Base-by-base conservation (phyloP, 2,888 invertebrate genomes). In the Nineta flava region DNA sequence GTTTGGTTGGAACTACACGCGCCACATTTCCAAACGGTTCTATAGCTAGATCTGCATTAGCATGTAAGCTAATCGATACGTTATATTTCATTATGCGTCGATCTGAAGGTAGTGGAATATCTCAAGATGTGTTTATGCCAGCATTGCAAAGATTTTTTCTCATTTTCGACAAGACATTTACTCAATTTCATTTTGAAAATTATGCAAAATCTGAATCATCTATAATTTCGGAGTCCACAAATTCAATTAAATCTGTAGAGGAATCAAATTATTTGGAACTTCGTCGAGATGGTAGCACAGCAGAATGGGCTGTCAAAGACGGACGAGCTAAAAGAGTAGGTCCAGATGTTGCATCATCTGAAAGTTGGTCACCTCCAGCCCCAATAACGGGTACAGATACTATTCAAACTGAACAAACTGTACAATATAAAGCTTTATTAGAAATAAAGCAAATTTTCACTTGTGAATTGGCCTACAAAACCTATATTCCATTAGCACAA, bases 381-480 rank as follows among this genome's bases (percentile, higher is more conserved):
- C 21, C 44, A 2, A 3, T 26, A 26, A 26, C 44, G 3, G 16
- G 7, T 26, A 26, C 19, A 26, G 21, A 44, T 34, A 16, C 1
- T 17, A 47, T 32, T 35, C 12, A 47, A 17, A 26, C 34, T 12
- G 17, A 34, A 35, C 32, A 16, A 32, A 10, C 46, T 13, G 31
- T 17, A 13, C 34, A 47, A 13, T 9, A 17, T 47, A 34, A 47
- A 75, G 86, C 83, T 1, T 71, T 83, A 58, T 82, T 87, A 57
- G 93, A 95, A 66, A 68, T 95, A 26, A 73, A 77, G 40, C 71
- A 79, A 60, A 90, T 91, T 1, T 93, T 95, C 64, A 85, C 85
- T 15, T 76, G 84, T 3, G 83, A 87, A 61, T 70, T 96, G 52
- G 95, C 95, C 0, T 81, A 90, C 60, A 76, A 79, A 49, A 78